A percentile compares a stretch with the other conserved stretches of the same genome.
These are phyloP conservation scores for Coelopa frigida DNA, from an alignment of 1,140 invertebrate genomes.

Conservation along the genomic window DNA sequence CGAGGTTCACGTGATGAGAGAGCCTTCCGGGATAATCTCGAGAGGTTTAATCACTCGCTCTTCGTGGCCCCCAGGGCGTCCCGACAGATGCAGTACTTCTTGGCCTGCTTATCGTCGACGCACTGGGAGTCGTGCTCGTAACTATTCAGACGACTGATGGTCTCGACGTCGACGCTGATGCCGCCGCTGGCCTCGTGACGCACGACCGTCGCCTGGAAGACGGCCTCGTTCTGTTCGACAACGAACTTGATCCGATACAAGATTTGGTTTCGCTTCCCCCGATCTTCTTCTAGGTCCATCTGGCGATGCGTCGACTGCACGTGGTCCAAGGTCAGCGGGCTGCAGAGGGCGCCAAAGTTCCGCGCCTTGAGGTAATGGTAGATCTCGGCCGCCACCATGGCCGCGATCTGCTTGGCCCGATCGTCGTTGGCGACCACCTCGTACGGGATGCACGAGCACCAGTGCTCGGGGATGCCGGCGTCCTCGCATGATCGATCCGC, in stretches of 20 bases:
- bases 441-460: slow-evolving; percentile 61
- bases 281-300: background rate
- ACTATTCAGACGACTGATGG: slow-evolving; percentile 4
- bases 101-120: slow-evolving; percentile 3
- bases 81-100: slow-evolving; percentile 5
- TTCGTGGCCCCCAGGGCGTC: no score
- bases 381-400: background rate
- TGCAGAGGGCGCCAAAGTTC: no score
- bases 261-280: background rate
- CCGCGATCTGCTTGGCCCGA: background rate
- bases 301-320: background rate
- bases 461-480: slow-evolving; percentile 61
- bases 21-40: no score
- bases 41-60: no score
- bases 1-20: no score
- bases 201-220: background rate
- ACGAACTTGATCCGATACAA: slow-evolving; percentile 2
- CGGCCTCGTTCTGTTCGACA: background rate
- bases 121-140: background rate
- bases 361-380: background rate
- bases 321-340: no score
- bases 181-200: background rate
- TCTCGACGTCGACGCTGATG: background rate
- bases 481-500: slow-evolving; percentile 58
- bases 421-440: slow-evolving; percentile 9